Conservation (phyloP, 2,113 vertebrate genomes). For the Arenaria interpres region DNA sequence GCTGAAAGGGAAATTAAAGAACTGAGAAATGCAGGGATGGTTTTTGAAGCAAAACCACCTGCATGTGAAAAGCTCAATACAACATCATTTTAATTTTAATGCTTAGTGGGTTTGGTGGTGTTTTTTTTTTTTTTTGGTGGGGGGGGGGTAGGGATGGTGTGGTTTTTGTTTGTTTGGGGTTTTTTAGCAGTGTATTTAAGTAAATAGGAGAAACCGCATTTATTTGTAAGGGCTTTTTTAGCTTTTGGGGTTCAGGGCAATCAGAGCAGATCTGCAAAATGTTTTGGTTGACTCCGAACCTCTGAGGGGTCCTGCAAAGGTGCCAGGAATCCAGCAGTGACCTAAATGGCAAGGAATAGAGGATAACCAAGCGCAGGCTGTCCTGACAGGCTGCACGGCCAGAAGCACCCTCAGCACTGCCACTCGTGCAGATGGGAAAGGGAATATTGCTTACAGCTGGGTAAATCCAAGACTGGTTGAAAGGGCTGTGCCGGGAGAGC, state of each 20-base stretch:
- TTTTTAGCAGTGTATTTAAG: neutral
- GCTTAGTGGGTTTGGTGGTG: neutral
- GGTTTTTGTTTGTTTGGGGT: neutral
- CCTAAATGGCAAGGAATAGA: neutral
- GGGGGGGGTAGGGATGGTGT: too few species aligned
- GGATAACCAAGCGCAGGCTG: rapidly evolving
- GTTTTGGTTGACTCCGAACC: rapidly evolving
- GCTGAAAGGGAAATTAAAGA: neutral
- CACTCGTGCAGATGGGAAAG: rapidly evolving
- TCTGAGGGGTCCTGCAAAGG: rapidly evolving
- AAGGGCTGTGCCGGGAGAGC: neutral
- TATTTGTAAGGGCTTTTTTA: neutral
- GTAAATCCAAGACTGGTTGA: neutral
- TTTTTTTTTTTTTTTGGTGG: too few species aligned
- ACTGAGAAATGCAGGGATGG: neutral
- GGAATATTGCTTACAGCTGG: neutral
- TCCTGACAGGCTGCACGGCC: rapidly evolving
- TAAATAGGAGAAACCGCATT: neutral
- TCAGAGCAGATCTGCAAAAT: neutral
- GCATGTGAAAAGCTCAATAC: neutral
- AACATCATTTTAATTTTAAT: neutral
- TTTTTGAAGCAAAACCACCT: neutral
- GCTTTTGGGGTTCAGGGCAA: neutral
- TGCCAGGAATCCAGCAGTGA: neutral
- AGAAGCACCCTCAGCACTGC: neutral